These are phyloP conservation scores for Apteryx mantelli DNA, from an alignment of 2,113 vertebrate genomes.

Conservation along the genomic window DNA sequence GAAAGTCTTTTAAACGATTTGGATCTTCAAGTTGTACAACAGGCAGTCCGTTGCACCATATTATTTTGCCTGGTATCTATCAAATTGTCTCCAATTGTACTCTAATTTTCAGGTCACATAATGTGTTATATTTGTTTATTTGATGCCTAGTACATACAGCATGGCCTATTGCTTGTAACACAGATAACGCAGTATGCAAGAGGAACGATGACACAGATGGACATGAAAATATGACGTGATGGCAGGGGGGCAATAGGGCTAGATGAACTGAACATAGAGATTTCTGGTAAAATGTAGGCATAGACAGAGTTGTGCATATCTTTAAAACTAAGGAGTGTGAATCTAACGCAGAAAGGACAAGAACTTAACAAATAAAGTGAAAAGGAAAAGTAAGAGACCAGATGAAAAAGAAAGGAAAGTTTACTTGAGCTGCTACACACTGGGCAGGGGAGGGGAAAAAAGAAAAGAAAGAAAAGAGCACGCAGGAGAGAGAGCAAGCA, in stretches of 20 bases:
- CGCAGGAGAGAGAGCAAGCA: background rate
- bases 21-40: background rate
- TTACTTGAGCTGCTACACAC: background rate
- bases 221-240: background rate
- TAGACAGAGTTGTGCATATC: background rate
- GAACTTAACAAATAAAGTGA: background rate
- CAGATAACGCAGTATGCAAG: background rate
- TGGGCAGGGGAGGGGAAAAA: background rate
- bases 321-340: background rate
- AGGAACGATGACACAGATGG: background rate
- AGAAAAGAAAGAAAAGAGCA: background rate
- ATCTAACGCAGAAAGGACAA: background rate
- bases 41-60: background rate
- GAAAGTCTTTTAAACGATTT: background rate
- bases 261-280: background rate
- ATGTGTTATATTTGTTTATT: background rate
- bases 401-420: background rate
- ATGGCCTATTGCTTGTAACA: no score
- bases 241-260: background rate
- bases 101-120: background rate
- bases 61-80: background rate
- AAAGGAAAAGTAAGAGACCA: background rate
- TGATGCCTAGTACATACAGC: background rate
- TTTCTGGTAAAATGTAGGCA: background rate
- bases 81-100: background rate